Base-by-base conservation (phyloP, 2,888 invertebrate genomes). In the Eulithis testata region DNA sequence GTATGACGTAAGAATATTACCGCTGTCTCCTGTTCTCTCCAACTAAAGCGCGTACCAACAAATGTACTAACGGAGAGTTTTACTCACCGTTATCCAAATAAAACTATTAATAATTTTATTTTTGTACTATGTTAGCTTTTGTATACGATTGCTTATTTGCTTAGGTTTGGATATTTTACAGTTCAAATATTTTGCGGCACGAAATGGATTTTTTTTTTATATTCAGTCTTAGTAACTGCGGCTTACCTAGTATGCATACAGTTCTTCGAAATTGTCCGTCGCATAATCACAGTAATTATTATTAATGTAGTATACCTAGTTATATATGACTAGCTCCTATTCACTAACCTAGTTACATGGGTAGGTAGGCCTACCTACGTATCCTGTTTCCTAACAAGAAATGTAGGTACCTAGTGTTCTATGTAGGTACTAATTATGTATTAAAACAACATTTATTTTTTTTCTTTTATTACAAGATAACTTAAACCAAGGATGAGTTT, bases 401-500 rank as follows among this genome's bases (percentile, higher is more conserved):
- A 21, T 31, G 31, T 31, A 31, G 31, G 5, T 31, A 31, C 6
- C 5, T 5, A 31, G 31, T 31, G 6, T 6, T n/a, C n/a, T n/a
- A n/a, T n/a, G n/a, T n/a, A n/a, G n/a, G n/a, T n/a, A n/a, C n/a
- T n/a, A n/a, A 5, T 31, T 3, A 31, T 5, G 21, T 5, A 67
- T 67, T 57, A 58, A 70, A 64, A 72, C 62, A 54, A 54, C n/a
- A 36, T 44, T 40, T 7, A 56, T 53, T 68, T 63, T 72, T 68
- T 69, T 1, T 37, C 40, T 52, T 90, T 90, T 90, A 87, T 89
- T 90, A 87, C 77, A 87, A 90, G 85, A 88, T 84, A 89, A 87
- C 91, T 91, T 91, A 90, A 69, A 86, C 84, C 85, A 85, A 88
- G 86, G n/a, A n/a, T n/a, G n/a, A n/a, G n/a, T n/a, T n/a, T n/a